Base-by-base conservation (phyloP, 2,888 invertebrate species). In the Micropterix aruncella region DNA sequence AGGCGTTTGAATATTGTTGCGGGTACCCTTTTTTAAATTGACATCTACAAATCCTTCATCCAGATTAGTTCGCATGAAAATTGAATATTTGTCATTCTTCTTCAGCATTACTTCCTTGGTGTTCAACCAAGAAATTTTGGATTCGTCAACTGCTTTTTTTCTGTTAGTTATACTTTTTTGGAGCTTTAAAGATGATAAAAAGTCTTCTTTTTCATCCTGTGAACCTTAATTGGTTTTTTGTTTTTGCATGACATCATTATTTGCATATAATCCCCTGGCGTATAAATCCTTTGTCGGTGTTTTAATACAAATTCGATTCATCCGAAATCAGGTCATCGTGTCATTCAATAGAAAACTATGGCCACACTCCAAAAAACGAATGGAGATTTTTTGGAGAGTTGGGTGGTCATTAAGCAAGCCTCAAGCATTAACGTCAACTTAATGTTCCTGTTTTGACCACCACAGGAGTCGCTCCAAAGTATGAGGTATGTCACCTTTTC, bases 371-470 rank as follows among this genome's bases (percentile, higher is more conserved):
- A 51, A 41, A 42, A 51, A 49, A 43, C 48, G 46, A 47, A 51
- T 48, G 19, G 18, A 42, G 16, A 51, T 49, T 19, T 27, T 40
- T 43, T 46, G 41, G 36, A 48, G 41, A 12, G 38, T 51, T 42
- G 45, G 47, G 43, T 52, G 52, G 38, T 48, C 47, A 19, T 51
- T 47, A 38, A 54, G 49, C n/a, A 47, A 19, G 46, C 48, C 46
- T 48, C 50, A 38, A 54, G 37, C 48, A 53, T 50, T 36, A 54
- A 37, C 12, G 45, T 45, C 19, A 54, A 18, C 46, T 52, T 53
- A 16, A 52, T 52, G 16, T 50, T 53, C n/a, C 17, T 18, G 18
- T 18, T 9, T 16, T 40, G 17, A n/a, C 17, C 9, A 15, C 17
- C 3, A 40, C 18, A 18, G 17, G 18, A 9, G 12, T 40, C 12